phyloP scores from a whole-genome alignment of 2,888 invertebrate species.

The Dicyrtoma fusca region DNA sequence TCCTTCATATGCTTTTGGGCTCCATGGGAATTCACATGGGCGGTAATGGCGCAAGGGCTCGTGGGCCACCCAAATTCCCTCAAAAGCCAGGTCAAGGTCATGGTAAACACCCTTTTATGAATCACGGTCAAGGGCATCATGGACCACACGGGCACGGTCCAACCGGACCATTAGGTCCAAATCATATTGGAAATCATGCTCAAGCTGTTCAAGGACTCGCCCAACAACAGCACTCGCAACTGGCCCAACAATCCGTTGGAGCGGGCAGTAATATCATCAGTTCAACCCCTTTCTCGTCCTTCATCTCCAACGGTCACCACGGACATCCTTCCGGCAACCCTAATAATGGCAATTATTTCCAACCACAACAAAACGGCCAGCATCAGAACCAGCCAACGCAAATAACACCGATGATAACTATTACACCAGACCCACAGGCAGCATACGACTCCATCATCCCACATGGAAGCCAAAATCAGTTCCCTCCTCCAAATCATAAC shows the following conservation, averaged over 20 bases:
- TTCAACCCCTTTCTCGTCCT: background rate
- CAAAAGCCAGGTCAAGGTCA: background rate
- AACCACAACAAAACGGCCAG: too few relatives aligned
- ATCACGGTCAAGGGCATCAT: background rate
- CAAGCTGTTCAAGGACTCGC: conserved; percentile 10
- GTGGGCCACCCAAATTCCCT: background rate
- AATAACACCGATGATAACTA: too few relatives aligned
- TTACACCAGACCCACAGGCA: too few relatives aligned
- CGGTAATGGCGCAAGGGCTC: background rate
- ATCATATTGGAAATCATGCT: conserved; percentile 13
- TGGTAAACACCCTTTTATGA: background rate
- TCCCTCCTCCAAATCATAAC: too few relatives aligned
- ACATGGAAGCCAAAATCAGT: too few relatives aligned
- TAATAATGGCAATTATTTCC: background rate
- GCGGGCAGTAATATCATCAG: background rate
- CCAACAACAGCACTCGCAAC: conserved; percentile 18
- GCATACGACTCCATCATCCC: too few relatives aligned
- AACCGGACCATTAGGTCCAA: background rate
- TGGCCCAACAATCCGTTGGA: background rate
- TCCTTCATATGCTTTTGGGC: conserved; percentile 19
- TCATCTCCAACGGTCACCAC: too few relatives aligned
- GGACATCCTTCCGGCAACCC: background rate
- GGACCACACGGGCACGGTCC: background rate
- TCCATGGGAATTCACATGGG: conserved; percentile 31
- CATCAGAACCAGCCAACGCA: too few relatives aligned